Evolutionary conservation across 2,888 invertebrate genomes (phyloP).

Genomic region (Lysandra bellargus): DNA sequence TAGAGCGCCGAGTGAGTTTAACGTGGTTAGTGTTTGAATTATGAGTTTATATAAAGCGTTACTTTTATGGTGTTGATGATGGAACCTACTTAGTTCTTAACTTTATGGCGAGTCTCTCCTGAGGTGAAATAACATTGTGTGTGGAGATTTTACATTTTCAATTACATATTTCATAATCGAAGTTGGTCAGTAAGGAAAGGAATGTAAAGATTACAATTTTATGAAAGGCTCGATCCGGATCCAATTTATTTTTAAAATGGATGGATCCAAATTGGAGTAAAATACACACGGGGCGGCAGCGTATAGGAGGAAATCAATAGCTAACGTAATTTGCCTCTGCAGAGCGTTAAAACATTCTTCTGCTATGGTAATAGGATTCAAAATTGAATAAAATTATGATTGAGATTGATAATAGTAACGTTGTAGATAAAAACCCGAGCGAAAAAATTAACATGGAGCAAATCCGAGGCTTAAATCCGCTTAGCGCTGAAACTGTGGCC

Average conservation of each 20-base stretch:
- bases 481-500: conserved; percentile 41
- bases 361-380: conserved; percentile 38
- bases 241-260: conserved; percentile 47
- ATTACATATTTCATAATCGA: conserved; percentile 20
- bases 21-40: conserved; percentile 12
- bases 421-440: conserved; percentile 32
- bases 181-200: conserved; percentile 31
- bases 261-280: conserved; percentile 45
- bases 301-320: conserved; percentile 38
- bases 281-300: conserved; percentile 41
- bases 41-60: not conserved
- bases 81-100: not conserved
- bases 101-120: not conserved
- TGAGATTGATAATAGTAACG: conserved; percentile 34
- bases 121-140: not conserved
- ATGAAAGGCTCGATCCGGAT: conserved; percentile 43
- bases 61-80: not conserved
- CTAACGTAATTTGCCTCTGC: conserved; percentile 35
- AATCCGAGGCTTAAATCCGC: conserved; percentile 44
- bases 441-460: conserved; percentile 45
- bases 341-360: conserved; percentile 34
- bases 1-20: conserved; percentile 6
- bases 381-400: conserved; percentile 36
- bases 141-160: not conserved
- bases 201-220: conserved; percentile 43